Percentiles rank a stretch among this genome's conserved stretches.
Evolutionary conservation across 2,797 vertebrate genomes (phyloP).

Genomic region (Pristis pectinata): DNA sequence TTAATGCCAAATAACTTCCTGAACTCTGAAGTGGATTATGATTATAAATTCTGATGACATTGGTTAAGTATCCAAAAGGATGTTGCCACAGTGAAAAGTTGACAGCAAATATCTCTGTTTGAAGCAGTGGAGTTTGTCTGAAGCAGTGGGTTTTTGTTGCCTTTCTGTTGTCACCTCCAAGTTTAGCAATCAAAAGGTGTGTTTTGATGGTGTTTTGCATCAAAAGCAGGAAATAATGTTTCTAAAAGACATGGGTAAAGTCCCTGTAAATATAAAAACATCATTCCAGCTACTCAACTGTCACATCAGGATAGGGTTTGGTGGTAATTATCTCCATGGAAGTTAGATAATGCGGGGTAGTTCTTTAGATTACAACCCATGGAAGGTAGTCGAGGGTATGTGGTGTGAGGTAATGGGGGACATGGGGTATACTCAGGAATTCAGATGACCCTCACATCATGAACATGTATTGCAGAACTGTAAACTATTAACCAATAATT

Average conservation of each 20-base stretch:
- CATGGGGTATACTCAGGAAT: neutral
- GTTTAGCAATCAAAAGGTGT: neutral
- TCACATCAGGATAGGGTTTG: neutral
- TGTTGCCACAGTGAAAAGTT: constrained; percentile 2
- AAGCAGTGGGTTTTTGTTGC: neutral
- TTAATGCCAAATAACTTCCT: constrained; percentile 29
- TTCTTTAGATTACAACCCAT: neutral
- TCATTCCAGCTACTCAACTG: neutral
- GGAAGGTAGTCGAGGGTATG: too few relatives aligned
- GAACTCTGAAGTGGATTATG: constrained; percentile 6
- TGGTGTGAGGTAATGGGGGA: too few relatives aligned
- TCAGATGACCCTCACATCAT: neutral
- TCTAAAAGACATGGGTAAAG: neutral
- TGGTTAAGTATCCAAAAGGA: constrained; percentile 5
- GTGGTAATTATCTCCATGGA: neutral
- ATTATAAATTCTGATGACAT: constrained; percentile 6
- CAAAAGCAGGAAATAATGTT: neutral
- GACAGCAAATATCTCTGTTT: neutral
- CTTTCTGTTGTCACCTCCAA: neutral
- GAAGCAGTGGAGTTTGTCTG: neutral
- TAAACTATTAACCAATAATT: neutral
- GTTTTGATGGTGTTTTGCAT: neutral
- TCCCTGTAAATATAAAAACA: neutral
- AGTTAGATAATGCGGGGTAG: neutral
- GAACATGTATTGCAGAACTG: neutral